Evolutionary conservation across 2,888 invertebrate species (phyloP).

Genomic region (Andrena trimmerana): DNA sequence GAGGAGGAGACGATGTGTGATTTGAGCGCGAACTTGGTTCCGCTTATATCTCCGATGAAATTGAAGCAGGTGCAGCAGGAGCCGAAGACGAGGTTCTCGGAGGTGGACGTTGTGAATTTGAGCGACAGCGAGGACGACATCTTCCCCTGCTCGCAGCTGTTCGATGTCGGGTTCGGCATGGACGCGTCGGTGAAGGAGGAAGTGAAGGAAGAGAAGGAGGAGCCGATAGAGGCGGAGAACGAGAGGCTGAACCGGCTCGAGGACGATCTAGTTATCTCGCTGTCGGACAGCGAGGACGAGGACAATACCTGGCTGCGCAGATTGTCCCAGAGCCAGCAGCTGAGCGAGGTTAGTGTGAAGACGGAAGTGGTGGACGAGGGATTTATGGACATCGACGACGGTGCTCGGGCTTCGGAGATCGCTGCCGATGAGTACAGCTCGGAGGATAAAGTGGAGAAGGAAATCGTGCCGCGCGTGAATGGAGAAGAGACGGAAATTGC

Average conservation of each 20-base stretch:
- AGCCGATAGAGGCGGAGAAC: constrained; percentile 46
- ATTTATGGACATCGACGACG: background rate
- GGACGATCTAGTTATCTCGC: constrained; percentile 71
- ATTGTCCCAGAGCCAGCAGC: constrained; percentile 72
- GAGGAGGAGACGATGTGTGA: constrained; percentile 40
- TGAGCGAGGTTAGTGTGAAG: constrained; percentile 43
- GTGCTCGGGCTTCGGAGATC: background rate
- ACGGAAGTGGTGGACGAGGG: background rate
- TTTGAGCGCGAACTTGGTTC: background rate
- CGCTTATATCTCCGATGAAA: constrained; percentile 47
- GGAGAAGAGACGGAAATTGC: background rate
- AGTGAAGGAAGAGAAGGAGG: constrained; percentile 69
- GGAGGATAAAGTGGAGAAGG: background rate
- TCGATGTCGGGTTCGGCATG: constrained; percentile 81
- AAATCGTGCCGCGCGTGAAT: background rate
- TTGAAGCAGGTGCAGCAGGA: constrained; percentile 80
- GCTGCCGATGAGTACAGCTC: background rate
- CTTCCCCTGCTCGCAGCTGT: constrained; percentile 87
- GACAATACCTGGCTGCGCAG: constrained; percentile 73
- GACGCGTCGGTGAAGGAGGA: constrained; percentile 59
- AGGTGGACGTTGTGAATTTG: constrained; percentile 86
- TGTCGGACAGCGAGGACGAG: constrained; percentile 80
- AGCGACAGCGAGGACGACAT: constrained; percentile 87
- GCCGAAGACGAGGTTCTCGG: constrained; percentile 82
- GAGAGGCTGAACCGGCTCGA: constrained; percentile 55